Evolutionary conservation across 1,140 invertebrate genomes (phyloP), one percentile per base, ranked within the genome.

Genomic region (Cotesia vestalis): DNA sequence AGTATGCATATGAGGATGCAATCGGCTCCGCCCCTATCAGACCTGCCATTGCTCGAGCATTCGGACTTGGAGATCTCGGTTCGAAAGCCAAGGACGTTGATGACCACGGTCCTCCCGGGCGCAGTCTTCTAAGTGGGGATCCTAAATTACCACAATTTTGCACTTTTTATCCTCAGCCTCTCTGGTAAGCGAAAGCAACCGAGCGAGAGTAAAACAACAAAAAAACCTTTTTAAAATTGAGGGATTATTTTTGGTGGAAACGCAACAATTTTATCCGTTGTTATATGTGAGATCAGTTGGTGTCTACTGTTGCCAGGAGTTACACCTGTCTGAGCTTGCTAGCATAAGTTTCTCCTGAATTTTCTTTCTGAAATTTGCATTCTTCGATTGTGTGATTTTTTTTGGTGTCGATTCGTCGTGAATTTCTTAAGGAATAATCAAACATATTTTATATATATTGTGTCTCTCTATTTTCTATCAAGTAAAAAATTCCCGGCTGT

Each of bases 241-340:
- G 82, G 78, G 82, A 84, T 85, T 83, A 85, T 84, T 85, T 85
- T 85, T 84, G 83, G 83, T 85, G 80, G 83, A 85, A 85, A 85
- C 83, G 82, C 83, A 85, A 84, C 81, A 85, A 85, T 85, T 85
- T 85, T 84, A 84, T 84, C 83, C 80, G 82, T 83, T 83, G 83
- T 84, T 84, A 84, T 46, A 46, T 83, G 79, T 80, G 83, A 83
- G 83, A 84, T 85, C 83, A 85, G 83, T 85, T 82, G 80, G 80
- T 80, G 82, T 78, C 81, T 85, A 84, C 83, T 83, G 79, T 76
- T 76, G 80, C 81, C 80, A 77, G 82, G 83, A 79, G 83, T 85
- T 85, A 83, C 83, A 85, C 83, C 83, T 84, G 81, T 72, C 76
- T 36, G 57, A 59, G 51, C n/a, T 46, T n/a, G 38, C 27, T 64